These are phyloP conservation scores for Mystacides longicornis DNA, from an alignment of 2,888 invertebrate species.

Conservation along the genomic window DNA sequence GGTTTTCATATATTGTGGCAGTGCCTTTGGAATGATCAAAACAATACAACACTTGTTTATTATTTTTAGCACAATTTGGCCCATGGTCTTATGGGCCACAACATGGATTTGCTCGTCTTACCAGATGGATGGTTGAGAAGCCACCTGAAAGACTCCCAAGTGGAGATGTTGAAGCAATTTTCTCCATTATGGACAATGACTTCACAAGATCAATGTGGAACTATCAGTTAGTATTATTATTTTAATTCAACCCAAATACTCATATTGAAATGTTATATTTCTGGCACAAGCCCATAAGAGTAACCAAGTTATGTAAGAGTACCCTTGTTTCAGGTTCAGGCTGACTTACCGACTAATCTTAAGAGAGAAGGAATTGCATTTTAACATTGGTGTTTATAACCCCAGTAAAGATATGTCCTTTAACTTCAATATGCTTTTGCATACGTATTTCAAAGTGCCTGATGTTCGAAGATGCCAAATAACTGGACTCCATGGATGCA, in stretches of 20 bases:
- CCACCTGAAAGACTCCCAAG: slow-evolving; percentile 81
- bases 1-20: too few relatives aligned
- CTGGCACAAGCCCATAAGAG: background rate
- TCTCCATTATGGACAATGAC: slow-evolving; percentile 88
- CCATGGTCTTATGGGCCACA: slow-evolving; percentile 93
- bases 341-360: slow-evolving; percentile 87
- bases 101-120: slow-evolving; percentile 92
- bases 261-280: background rate
- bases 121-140: slow-evolving; percentile 86
- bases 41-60: too few relatives aligned
- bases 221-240: slow-evolving; percentile 59
- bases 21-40: too few relatives aligned
- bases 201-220: slow-evolving; percentile 93
- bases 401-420: slow-evolving; percentile 87
- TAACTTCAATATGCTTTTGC: slow-evolving; percentile 86
- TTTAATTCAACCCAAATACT: background rate
- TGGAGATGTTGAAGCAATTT: slow-evolving; percentile 87
- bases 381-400: slow-evolving; percentile 89
- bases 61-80: slow-evolving; percentile 81
- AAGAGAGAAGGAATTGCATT: slow-evolving; percentile 85
- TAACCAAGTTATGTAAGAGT: background rate
- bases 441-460: slow-evolving; percentile 94
- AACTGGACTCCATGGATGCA: slow-evolving; percentile 84
- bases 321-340: slow-evolving; percentile 60
- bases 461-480: slow-evolving; percentile 89